phyloP scores from a whole-genome alignment of 2,797 vertebrate species.

The Sebastes oblongus region DNA sequence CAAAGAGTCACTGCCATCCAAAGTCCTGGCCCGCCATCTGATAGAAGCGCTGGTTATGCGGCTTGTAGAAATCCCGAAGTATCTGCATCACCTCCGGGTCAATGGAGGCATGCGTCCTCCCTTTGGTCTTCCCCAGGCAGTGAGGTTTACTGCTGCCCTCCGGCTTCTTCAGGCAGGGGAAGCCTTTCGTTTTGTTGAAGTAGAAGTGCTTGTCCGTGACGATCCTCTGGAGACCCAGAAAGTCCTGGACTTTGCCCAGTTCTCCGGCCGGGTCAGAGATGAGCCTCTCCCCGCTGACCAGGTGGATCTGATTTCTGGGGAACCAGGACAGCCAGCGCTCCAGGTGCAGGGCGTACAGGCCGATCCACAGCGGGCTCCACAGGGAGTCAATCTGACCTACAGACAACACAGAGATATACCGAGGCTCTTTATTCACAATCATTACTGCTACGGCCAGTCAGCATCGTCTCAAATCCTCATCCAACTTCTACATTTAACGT shows the following conservation, averaged over 20 bases:
- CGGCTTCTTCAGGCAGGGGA: constrained; percentile 87
- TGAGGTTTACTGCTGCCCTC: constrained; percentile 87
- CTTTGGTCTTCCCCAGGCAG: constrained; percentile 86
- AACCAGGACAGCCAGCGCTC: constrained; percentile 86
- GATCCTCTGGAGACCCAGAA: constrained; percentile 85
- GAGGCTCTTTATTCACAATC: neutral
- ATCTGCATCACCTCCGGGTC: constrained; percentile 75
- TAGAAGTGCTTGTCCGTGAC: constrained; percentile 88
- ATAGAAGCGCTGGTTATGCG: constrained; percentile 84
- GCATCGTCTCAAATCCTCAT: neutral
- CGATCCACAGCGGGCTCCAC: constrained; percentile 87
- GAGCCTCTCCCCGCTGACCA: constrained; percentile 85
- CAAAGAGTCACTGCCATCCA: constrained; percentile 81
- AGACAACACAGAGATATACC: neutral
- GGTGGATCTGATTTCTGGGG: constrained; percentile 83
- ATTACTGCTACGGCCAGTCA: neutral
- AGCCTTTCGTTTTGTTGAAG: constrained; percentile 88
- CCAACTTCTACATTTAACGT: neutral
- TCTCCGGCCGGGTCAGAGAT: constrained; percentile 85
- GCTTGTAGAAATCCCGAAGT: constrained; percentile 85
- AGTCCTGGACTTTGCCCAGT: constrained; percentile 85
- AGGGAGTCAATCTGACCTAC: constrained; percentile 81
- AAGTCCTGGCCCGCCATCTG: constrained; percentile 85
- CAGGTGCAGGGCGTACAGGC: constrained; percentile 86
- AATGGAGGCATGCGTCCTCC: constrained; percentile 81